Evolutionary conservation across 1,140 invertebrate species (phyloP).

Genomic region (Coptotermes formosanus): DNA sequence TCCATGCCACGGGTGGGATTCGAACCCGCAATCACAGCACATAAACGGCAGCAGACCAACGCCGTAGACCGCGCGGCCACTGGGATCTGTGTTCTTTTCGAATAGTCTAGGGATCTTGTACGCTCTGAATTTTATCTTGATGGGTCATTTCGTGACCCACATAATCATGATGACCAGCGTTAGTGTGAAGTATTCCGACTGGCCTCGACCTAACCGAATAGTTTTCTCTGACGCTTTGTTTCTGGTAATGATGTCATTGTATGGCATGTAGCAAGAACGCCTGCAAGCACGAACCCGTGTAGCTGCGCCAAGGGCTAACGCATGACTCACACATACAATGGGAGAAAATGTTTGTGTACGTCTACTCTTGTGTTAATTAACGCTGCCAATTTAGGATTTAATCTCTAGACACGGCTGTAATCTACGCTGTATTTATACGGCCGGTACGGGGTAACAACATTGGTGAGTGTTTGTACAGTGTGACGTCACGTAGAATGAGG

Average conservation of each 20-base stretch:
- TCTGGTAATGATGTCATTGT: slow-evolving; percentile 11
- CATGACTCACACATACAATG: slow-evolving; percentile 2
- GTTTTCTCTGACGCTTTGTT: background rate
- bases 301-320: background rate
- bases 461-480: background rate
- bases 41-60: too few relatives aligned
- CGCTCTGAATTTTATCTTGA: too few relatives aligned
- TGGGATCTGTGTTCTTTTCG: too few relatives aligned
- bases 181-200: background rate
- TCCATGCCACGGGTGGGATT: too few relatives aligned
- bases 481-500: background rate
- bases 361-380: background rate
- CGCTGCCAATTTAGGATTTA: slow-evolving; percentile 3
- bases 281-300: background rate
- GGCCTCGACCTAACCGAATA: background rate
- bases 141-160: too few relatives aligned
- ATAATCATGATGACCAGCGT: too few relatives aligned
- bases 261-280: background rate
- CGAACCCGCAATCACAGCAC: too few relatives aligned
- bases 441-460: background rate
- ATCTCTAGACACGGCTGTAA: background rate
- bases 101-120: too few relatives aligned
- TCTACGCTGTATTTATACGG: background rate
- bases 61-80: too few relatives aligned
- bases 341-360: background rate